Conservation (phyloP, 1,140 invertebrate genomes). For the Penaeus chinensis region DNA sequence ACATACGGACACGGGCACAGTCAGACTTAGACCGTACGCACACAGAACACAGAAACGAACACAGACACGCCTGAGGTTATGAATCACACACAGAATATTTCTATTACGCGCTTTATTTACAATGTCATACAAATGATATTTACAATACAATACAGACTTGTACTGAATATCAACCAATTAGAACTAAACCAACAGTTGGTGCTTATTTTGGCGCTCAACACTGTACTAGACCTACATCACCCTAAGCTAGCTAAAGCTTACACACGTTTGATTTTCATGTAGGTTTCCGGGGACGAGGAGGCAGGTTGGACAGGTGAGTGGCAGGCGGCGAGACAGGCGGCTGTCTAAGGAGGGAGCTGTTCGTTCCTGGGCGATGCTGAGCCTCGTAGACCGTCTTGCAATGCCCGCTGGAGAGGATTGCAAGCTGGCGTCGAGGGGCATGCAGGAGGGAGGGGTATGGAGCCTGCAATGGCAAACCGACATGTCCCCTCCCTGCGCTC, state of each 20-base stretch:
- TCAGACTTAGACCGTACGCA: too few relatives aligned
- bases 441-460: too few relatives aligned
- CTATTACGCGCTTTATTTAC: slow-evolving; percentile 22
- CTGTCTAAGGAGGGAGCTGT: too few relatives aligned
- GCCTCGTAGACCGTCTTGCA: too few relatives aligned
- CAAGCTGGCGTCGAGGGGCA: too few relatives aligned
- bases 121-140: slow-evolving; percentile 25
- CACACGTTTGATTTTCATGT: slow-evolving; percentile 24
- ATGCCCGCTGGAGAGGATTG: too few relatives aligned
- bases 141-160: slow-evolving; percentile 7
- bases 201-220: slow-evolving; percentile 2
- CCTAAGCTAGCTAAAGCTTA: slow-evolving; percentile 23
- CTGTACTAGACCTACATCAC: slow-evolving; percentile 16
- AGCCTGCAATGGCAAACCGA: too few relatives aligned
- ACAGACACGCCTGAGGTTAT: not conserved
- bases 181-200: slow-evolving; percentile 18
- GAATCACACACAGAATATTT: not conserved
- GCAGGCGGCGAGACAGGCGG: too few relatives aligned
- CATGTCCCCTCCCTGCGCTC: too few relatives aligned
- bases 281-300: slow-evolving; percentile 5
- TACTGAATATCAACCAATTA: slow-evolving; percentile 20
- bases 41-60: too few relatives aligned
- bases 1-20: too few relatives aligned
- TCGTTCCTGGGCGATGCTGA: too few relatives aligned
- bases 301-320: not conserved